Base-by-base conservation (phyloP, 2,888 invertebrate species). In the Stegana nigrithorax region DNA sequence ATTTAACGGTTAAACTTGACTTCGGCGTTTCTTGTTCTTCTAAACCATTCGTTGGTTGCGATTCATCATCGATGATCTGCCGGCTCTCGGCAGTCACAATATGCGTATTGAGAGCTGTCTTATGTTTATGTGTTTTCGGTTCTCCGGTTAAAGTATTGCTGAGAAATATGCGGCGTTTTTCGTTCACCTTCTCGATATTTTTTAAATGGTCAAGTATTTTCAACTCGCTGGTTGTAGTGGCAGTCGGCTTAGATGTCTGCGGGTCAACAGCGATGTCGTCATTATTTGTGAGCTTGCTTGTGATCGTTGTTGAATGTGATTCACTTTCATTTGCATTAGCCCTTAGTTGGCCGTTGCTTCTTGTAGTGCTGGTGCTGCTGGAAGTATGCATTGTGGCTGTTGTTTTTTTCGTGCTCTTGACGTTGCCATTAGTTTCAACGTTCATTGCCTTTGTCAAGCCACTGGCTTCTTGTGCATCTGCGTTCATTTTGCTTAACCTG, bases 151-250 rank as follows among this genome's bases (percentile, higher is more conserved):
- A 73, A 29, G 80, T 75, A 60, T 73, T 75, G 26, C 73, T 72
- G 1, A 82, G 67, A 45, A 82, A 82, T 19, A 76, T 63, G 7
- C 77, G 72, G 4, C 82, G 80, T 62, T 81, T 80, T 45, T 81
- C 82, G 61, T 76, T 82, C 53, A 82, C 72, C 60, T 78, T 78
- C 63, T 81, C 82, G 57, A 81, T 75, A 64, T 67, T 76, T 56
- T 72, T 80, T 14, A 82, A 60, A 56, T 81, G 81, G 1, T 73
- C 68, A 53, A 81, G 66, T 56, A 81, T 80, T 60, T 76, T 71
- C n/a, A 79, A 65, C 64, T 73, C 69, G 8, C 68, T 67, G 65
- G 42, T 62, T 60, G 23, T 59, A 29, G 45, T 50, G 6, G 50
- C 57, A 8, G 63, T 45, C 39, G 17, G n/a, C 57, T 44, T 59